Conservation (phyloP, 2,797 vertebrate species). For the Huso huso region DNA sequence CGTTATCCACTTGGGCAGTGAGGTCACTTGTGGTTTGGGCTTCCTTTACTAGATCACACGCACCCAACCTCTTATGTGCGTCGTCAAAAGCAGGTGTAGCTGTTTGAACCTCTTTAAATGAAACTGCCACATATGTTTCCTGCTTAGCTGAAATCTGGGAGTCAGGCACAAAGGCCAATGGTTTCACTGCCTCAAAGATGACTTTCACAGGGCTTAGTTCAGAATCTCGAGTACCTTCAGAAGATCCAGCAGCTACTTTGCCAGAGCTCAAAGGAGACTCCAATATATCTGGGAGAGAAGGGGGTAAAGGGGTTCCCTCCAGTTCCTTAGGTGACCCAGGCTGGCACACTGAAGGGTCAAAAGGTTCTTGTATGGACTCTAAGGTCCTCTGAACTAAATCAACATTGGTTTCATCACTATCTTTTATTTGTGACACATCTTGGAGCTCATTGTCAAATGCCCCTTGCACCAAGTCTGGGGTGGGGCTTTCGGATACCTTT, state of each 20-base stretch:
- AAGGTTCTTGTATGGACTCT: slow-evolving; percentile 56
- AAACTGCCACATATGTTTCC: slow-evolving; percentile 52
- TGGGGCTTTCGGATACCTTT: slow-evolving; percentile 78
- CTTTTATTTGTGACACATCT: slow-evolving; percentile 55
- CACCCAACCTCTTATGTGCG: slow-evolving; percentile 66
- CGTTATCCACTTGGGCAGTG: slow-evolving; percentile 40
- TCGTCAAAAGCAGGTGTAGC: slow-evolving; percentile 48
- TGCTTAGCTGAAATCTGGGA: slow-evolving; percentile 64
- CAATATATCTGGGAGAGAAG: slow-evolving; percentile 84
- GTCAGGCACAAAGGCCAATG: slow-evolving; percentile 66
- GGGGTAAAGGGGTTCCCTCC: slow-evolving; percentile 57
- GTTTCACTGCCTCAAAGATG: slow-evolving; percentile 65
- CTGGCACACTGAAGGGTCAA: slow-evolving; percentile 47
- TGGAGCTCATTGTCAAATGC: slow-evolving; percentile 71
- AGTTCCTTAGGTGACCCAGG: slow-evolving; percentile 62
- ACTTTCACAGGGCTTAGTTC: slow-evolving; percentile 57
- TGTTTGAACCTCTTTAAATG: slow-evolving; percentile 43
- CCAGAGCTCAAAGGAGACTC: slow-evolving; percentile 72
- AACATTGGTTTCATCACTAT: slow-evolving; percentile 65
- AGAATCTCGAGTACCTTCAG: slow-evolving; percentile 55
- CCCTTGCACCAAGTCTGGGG: slow-evolving; percentile 89
- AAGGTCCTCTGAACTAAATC: slow-evolving; percentile 65
- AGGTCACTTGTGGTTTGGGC: slow-evolving; percentile 56
- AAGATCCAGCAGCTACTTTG: slow-evolving; percentile 57
- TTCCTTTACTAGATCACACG: slow-evolving; percentile 85